phyloP scores from a whole-genome alignment of 2,113 vertebrate species.

The Agelaius phoeniceus region DNA sequence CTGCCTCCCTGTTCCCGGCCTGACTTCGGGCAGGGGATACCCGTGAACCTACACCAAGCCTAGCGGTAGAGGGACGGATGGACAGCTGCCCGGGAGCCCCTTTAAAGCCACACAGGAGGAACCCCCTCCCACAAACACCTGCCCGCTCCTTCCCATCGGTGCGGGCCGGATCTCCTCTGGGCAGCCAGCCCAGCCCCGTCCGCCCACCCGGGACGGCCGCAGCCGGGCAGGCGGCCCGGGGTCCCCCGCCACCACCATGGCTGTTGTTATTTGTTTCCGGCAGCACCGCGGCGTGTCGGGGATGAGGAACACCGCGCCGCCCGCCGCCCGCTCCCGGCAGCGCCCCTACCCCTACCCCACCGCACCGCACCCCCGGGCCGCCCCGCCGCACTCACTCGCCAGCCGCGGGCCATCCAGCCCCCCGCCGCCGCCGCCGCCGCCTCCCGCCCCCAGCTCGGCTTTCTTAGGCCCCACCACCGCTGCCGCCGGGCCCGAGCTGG shows the following conservation, averaged over 20 bases:
- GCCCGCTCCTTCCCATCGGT: neutral
- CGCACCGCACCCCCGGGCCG: neutral
- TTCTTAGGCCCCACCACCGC: no score
- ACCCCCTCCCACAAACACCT: neutral
- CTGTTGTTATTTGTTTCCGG: slow-evolving; percentile 39
- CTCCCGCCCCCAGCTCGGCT: no score
- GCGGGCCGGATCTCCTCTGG: neutral
- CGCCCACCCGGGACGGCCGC: neutral
- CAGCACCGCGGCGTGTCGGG: neutral
- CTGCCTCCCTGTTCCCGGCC: neutral
- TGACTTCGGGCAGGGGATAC: neutral
- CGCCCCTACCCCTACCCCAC: neutral
- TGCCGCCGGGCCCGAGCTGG: no score
- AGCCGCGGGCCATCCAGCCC: no score
- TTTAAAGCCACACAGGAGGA: neutral
- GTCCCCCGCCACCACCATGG: neutral
- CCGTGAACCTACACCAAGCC: neutral
- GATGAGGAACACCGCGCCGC: neutral
- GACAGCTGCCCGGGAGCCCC: neutral
- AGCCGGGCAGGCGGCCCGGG: neutral
- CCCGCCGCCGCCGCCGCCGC: no score
- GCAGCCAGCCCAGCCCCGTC: neutral
- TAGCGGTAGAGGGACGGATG: fast-evolving
- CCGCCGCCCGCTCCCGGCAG: neutral
- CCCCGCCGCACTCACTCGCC: no score